Evolutionary conservation across 2,797 vertebrate genomes (phyloP).

Genomic region (Oophaga sylvatica): DNA sequence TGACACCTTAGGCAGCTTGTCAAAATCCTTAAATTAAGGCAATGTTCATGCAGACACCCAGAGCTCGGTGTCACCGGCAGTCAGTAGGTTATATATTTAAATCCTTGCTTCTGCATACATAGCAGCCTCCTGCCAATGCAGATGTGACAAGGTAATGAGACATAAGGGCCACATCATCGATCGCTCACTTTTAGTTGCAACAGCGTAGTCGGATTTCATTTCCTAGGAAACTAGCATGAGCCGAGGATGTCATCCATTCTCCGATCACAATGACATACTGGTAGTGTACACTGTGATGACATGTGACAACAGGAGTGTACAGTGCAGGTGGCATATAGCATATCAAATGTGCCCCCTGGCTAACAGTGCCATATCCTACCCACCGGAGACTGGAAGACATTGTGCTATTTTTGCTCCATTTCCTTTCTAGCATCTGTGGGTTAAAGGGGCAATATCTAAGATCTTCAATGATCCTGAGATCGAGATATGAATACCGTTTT

Average conservation of each 20-base stretch:
- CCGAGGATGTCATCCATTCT: background rate
- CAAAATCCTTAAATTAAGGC: background rate
- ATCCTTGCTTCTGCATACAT: background rate
- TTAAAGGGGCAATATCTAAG: too few relatives aligned
- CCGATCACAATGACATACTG: background rate
- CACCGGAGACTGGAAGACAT: background rate
- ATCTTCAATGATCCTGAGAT: too few relatives aligned
- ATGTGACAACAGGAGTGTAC: background rate
- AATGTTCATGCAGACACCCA: background rate
- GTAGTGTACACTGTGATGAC: background rate
- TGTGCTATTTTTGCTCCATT: background rate
- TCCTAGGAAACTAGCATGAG: conserved; percentile 1
- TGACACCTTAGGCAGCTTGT: background rate
- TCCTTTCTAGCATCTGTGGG: background rate
- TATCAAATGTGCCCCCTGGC: background rate
- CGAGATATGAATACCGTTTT: too few relatives aligned
- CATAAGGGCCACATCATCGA: background rate
- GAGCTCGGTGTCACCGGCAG: background rate
- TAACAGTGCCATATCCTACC: background rate
- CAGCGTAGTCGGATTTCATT: background rate
- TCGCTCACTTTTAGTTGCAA: background rate
- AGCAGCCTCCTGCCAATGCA: background rate
- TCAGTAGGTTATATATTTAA: background rate
- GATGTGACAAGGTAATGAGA: conserved; percentile 7
- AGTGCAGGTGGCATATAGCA: background rate